Evolutionary conservation across 1,140 invertebrate species (phyloP).

Genomic region (Colletes gigas): DNA sequence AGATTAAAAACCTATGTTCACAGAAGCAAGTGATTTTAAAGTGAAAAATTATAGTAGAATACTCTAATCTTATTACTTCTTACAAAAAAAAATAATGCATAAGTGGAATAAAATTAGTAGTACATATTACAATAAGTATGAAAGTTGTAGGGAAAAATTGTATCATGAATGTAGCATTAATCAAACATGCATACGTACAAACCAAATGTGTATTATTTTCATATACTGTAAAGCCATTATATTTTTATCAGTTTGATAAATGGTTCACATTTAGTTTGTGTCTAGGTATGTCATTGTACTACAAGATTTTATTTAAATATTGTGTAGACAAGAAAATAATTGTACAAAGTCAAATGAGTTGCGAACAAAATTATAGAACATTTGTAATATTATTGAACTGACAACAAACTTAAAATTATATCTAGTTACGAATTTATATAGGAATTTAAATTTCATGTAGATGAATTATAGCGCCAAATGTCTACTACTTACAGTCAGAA

Average conservation of each 20-base stretch:
- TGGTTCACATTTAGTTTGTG: slow-evolving; percentile 31
- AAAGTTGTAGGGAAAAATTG: slow-evolving; percentile 12
- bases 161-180: slow-evolving; percentile 47
- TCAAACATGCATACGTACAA: slow-evolving; percentile 52
- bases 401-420: slow-evolving; percentile 4
- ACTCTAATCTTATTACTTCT: slow-evolving; percentile 20
- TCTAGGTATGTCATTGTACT: slow-evolving; percentile 25
- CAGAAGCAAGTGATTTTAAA: not conserved
- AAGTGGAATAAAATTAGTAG: slow-evolving; percentile 13
- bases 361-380: slow-evolving; percentile 10
- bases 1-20: not conserved
- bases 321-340: slow-evolving; percentile 2
- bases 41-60: not conserved
- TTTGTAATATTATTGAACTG: slow-evolving; percentile 23
- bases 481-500: not conserved
- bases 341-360: slow-evolving; percentile 35
- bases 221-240: slow-evolving; percentile 47
- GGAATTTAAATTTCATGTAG: slow-evolving; percentile 3
- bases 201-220: slow-evolving; percentile 56
- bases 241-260: slow-evolving; percentile 40
- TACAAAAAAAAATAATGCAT: not conserved
- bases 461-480: not conserved
- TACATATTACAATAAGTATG: slow-evolving; percentile 11
- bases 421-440: slow-evolving; percentile 13
- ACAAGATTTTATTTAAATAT: slow-evolving; percentile 41